Evolutionary conservation across 2,888 invertebrate species (phyloP), one percentile per base, ranked within the genome.

Genomic region (Seira ritae): DNA sequence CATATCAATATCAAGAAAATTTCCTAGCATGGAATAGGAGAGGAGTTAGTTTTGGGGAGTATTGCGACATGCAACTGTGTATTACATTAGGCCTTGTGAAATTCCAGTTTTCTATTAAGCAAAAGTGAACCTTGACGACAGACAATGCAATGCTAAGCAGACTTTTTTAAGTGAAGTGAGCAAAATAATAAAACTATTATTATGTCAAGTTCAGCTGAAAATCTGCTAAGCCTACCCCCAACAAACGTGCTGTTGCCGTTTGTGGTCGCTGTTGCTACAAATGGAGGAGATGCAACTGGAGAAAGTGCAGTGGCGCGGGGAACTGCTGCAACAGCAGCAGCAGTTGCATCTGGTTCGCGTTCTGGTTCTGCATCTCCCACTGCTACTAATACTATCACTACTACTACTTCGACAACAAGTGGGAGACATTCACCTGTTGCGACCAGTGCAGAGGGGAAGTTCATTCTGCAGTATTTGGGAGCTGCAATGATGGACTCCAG

Each of bases 401-500:
- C 8, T 31, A 8, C 31, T 31, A 31, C 31, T 4, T 2, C 31
- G 2, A 24, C 22, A 68, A 55, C 23, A 0, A 76, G 76, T 60
- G 77, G 73, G 55, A 77, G 68, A 23, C 67, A 73, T n/a, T 83
- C 82, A 83, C 82, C 82, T 80, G 85, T 85, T 75, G 81, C 78
- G 6, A 73, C 46, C 4, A 85, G 82, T 78, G 75, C 71, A n/a
- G 80, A 85, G 23, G 85, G 85, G 22, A 82, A 79, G 67, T 89
- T 88, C 68, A 84, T 87, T 24, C 84, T 95, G 71, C 93, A 93
- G 62, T 96, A 95, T 91, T 92, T 95, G 75, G 96, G 96, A 67
- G 94, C 93, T 90, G 95, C 95, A 0, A 95, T 94, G 24, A 95
- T 96, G 92, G 96, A 96, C 90, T 92, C 94, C 24, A 91, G 95